Evolutionary conservation across 2,888 invertebrate genomes (phyloP).

Genomic region (Microplitis manilae): DNA sequence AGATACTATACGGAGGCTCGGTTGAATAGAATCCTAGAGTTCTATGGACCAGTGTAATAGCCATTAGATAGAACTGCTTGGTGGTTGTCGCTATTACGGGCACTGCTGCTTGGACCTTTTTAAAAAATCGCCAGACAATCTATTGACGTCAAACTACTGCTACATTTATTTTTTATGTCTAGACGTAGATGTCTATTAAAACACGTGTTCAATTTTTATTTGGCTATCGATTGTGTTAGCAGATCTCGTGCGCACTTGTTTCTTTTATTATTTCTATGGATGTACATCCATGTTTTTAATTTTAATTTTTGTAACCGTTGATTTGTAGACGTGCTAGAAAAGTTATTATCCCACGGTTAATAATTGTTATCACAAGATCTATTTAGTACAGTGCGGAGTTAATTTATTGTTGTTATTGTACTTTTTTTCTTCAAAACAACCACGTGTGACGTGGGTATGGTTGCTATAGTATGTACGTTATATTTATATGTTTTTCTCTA

Average conservation of each 20-base stretch:
- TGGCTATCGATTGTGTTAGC: neutral
- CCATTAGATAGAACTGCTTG: neutral
- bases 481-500: conserved; percentile 21
- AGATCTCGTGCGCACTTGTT: neutral
- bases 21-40: neutral
- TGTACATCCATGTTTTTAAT: neutral
- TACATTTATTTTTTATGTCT: neutral
- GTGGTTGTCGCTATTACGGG: neutral
- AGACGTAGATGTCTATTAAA: neutral
- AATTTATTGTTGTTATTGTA: neutral
- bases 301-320: neutral
- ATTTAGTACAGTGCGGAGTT: conserved; percentile 6
- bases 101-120: neutral
- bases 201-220: neutral
- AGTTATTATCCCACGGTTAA: conserved; percentile 3
- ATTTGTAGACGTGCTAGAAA: conserved; percentile 7
- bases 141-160: neutral
- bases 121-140: neutral
- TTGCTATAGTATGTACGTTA: conserved; percentile 13
- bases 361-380: conserved; percentile 21
- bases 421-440: neutral
- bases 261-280: neutral
- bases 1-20: neutral
- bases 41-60: neutral
- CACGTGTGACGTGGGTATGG: conserved; percentile 15